A percentile compares a stretch with the other conserved stretches of the same genome.
These are phyloP conservation scores for Crotophaga sulcirostris DNA, from an alignment of 2,113 vertebrate species.

Conservation along the genomic window DNA sequence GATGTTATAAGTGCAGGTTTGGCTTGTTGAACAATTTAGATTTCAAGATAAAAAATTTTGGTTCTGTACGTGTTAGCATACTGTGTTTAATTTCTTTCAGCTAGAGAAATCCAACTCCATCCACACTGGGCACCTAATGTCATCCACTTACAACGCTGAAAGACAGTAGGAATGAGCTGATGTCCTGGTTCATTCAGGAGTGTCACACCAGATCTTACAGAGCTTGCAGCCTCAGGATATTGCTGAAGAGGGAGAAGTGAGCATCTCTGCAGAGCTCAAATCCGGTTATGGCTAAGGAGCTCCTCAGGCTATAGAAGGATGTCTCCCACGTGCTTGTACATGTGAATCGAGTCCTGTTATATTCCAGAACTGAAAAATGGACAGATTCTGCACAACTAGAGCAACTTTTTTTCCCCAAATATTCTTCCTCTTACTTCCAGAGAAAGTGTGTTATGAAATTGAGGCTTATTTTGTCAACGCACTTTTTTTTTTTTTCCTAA, in stretches of 20 bases:
- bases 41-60: not conserved
- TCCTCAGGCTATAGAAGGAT: not conserved
- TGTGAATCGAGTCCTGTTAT: not conserved
- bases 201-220: not conserved
- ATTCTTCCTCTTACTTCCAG: not conserved
- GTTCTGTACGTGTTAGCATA: not conserved
- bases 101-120: not conserved
- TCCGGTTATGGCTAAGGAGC: not conserved
- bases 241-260: not conserved
- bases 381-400: not conserved
- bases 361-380: not conserved
- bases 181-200: not conserved
- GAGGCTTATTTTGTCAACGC: not conserved
- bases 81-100: not conserved
- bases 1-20: not conserved
- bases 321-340: not conserved
- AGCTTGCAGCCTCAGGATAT: not conserved
- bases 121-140: not conserved
- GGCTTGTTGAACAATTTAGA: not conserved
- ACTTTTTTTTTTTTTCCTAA: not conserved
- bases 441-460: not conserved
- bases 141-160: not conserved
- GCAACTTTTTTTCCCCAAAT: not conserved
- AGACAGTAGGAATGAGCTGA: not conserved
- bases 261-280: not conserved